phyloP scores from a whole-genome alignment of 2,797 vertebrate genomes.

The Scomberomorus guttatus region DNA sequence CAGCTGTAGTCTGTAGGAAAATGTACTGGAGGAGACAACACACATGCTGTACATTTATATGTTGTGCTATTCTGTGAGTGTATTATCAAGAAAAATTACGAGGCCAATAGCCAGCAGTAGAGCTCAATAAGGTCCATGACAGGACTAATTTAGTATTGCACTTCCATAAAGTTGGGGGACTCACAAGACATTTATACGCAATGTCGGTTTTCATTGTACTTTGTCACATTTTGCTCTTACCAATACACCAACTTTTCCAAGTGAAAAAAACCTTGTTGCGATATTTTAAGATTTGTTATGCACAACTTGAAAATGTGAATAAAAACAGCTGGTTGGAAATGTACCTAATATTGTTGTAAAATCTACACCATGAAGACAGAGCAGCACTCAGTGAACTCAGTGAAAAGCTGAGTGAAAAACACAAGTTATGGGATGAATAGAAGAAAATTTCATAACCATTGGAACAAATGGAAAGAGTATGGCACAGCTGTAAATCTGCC shows the following conservation, averaged over 20 bases:
- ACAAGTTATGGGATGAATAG: too few species aligned
- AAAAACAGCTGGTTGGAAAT: neutral
- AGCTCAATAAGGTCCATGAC: neutral
- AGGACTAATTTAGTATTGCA: neutral
- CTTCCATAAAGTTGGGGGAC: neutral
- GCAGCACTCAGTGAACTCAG: neutral
- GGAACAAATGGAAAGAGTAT: neutral
- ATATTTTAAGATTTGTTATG: neutral
- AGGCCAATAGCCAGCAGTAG: too few species aligned
- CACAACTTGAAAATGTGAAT: neutral
- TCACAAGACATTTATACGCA: neutral
- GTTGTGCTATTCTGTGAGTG: constrained; percentile 16
- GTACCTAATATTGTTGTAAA: neutral
- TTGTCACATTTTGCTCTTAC: neutral
- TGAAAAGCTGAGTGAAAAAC: neutral
- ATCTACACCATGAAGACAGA: neutral
- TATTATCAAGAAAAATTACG: neutral
- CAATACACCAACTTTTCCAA: too few species aligned
- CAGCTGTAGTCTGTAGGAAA: neutral
- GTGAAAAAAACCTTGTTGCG: too few species aligned
- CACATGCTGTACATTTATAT: neutral
- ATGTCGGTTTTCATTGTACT: neutral
- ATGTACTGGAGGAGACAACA: neutral
- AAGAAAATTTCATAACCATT: neutral
- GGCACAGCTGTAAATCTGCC: neutral